These are phyloP conservation scores for Eremophila alpestris DNA, from an alignment of 2,797 vertebrate genomes.

Conservation along the genomic window DNA sequence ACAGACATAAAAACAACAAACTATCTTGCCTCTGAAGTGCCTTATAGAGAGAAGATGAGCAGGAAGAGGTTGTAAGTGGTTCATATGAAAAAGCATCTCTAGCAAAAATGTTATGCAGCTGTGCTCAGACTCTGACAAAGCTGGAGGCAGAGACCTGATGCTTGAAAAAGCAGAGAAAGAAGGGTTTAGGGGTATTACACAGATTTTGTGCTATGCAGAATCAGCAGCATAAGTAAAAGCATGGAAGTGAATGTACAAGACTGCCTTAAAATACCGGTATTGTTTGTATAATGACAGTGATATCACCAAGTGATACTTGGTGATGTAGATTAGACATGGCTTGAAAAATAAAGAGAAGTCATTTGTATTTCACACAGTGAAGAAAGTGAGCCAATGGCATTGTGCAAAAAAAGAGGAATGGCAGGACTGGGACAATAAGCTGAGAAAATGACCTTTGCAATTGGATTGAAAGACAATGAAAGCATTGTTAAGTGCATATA, in stretches of 20 bases:
- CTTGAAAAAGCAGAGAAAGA: not conserved
- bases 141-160: not conserved
- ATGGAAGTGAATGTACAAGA: not conserved
- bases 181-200: not conserved
- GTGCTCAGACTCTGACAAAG: not conserved
- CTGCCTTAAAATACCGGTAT: not conserved
- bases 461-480: not conserved
- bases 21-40: not conserved
- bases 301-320: not conserved
- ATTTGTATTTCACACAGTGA: not conserved
- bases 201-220: not conserved
- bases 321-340: not conserved
- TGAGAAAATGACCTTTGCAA: not conserved
- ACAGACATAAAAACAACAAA: not conserved
- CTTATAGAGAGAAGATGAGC: not conserved
- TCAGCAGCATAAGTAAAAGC: not conserved
- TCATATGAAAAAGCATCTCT: not conserved
- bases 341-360: not conserved
- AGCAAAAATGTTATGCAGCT: not conserved
- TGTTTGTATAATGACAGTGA: not conserved
- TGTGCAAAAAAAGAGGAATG: not conserved
- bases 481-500: not conserved
- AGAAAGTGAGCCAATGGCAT: not conserved
- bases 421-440: not conserved
- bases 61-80: not conserved